A percentile compares a stretch with the other conserved stretches of the same genome.
Evolutionary conservation across 1,140 invertebrate species (phyloP).

Genomic region (Oryctes rhinoceros): DNA sequence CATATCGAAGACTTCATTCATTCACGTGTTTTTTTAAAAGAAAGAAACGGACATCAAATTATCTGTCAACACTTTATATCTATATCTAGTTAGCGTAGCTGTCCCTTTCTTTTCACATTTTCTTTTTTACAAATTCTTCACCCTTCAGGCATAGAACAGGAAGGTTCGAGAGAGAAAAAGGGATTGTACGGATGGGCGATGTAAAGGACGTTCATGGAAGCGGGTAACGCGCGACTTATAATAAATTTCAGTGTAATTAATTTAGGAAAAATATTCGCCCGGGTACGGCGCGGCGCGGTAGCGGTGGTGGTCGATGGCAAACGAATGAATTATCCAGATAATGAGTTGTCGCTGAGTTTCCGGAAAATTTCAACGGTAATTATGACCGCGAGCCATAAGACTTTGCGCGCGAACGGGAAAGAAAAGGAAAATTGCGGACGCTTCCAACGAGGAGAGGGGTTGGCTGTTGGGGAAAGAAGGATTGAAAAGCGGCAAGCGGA

Average conservation of each 20-base stretch:
- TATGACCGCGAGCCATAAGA: slow-evolving; percentile 44
- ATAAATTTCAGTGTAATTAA: slow-evolving; percentile 36
- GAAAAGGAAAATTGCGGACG: neutral
- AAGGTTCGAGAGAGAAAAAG: neutral
- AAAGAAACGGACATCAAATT: too few relatives aligned
- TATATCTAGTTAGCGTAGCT: too few relatives aligned
- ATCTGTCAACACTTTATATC: too few relatives aligned
- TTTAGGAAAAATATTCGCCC: slow-evolving; percentile 29
- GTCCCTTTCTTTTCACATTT: too few relatives aligned
- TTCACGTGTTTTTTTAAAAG: too few relatives aligned
- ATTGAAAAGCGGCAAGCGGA: neutral
- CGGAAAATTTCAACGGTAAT: slow-evolving; percentile 47
- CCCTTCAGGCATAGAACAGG: too few relatives aligned
- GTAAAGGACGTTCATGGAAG: neutral
- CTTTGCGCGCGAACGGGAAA: neutral
- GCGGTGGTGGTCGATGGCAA: slow-evolving; percentile 5
- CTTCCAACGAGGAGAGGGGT: neutral
- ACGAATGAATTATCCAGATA: slow-evolving; percentile 38
- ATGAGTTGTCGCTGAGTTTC: slow-evolving; percentile 43
- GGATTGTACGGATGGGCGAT: neutral
- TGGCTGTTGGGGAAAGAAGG: neutral
- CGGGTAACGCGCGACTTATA: neutral
- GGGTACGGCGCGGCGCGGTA: neutral
- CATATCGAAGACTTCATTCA: too few relatives aligned
- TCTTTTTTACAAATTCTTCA: too few relatives aligned